Evolutionary conservation across 2,797 vertebrate species (phyloP), one percentile per base, ranked within the genome.

Genomic region (Anomalospiza imberbis): DNA sequence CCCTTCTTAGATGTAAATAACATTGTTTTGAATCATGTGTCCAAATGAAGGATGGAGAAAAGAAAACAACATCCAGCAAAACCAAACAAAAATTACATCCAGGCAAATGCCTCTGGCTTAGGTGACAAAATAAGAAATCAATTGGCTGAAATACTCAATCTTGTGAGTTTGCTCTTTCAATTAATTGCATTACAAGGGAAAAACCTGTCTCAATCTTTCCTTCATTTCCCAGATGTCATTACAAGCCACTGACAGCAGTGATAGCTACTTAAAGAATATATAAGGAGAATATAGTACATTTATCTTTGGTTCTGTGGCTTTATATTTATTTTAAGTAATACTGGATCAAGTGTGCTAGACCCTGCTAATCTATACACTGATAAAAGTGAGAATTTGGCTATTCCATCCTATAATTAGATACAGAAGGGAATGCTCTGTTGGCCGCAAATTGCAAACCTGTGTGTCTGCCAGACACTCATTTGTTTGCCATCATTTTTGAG

Each of bases 141-240:
- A 4, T 92, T 73, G 54, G 40, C 31, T 92, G 74, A 91, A 87
- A 75, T 89, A 87, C 22, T 89, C 58, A 20, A 36, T 95, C 82
- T 83, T 80, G 12, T 67, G 16, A 92, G 62, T 81, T 91, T 83
- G 25, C 17, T 81, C 14, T 90, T 93, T 92, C 58, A 92, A 75
- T 93, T 95, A 87, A 88, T 91, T 88, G 88, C 53, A 71, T 73
- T 90, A 72, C 40, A 86, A 85, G 31, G 44, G 65, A 54, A 93
- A 88, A 68, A 44, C 21, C 9, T 18, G 17, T 61, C 31, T 78
- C 28, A 65, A 15, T 21, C 21, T 61, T 82, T 83, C 38, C 42
- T 57, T 75, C 24, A 34, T 79, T 93, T 86, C 66, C 53, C 68
- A 29, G 2, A 1, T 25, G 42, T 60, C 54, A 61, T 86, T 83